Percentiles rank a stretch among this genome's conserved stretches.
Conservation (phyloP, 2,888 invertebrate species). For the Octonoba sinensis region DNA sequence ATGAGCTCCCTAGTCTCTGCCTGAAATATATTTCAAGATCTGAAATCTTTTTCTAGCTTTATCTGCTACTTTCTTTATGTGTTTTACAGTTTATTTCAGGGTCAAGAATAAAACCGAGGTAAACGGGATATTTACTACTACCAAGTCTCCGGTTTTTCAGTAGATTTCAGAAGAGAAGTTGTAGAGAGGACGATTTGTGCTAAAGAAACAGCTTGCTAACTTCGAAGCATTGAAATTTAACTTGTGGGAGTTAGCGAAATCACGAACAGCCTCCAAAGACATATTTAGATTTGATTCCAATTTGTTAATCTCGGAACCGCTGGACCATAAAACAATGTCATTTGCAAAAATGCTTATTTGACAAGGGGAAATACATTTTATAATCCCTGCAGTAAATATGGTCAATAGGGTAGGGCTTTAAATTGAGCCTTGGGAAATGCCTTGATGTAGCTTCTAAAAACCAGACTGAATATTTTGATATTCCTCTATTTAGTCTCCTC, state of each 20-base stretch:
- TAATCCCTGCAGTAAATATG: too few relatives aligned
- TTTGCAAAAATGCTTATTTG: not conserved
- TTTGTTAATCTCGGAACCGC: not conserved
- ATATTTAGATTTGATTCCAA: not conserved
- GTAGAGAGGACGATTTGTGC: not conserved
- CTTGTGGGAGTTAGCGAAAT: conserved; percentile 1
- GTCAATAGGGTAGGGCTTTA: too few relatives aligned
- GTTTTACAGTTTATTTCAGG: not conserved
- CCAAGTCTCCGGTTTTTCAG: too few relatives aligned
- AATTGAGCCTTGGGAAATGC: too few relatives aligned
- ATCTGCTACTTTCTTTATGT: not conserved
- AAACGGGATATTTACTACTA: not conserved
- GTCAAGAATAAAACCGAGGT: not conserved
- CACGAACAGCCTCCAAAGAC: conserved; percentile 6
- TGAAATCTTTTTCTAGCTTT: not conserved
- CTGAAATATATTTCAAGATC: not conserved
- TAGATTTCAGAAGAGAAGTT: conserved; percentile 4
- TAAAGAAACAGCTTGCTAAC: not conserved
- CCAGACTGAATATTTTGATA: too few relatives aligned
- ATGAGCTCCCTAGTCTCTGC: not conserved
- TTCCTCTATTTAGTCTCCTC: too few relatives aligned
- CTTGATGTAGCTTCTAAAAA: too few relatives aligned
- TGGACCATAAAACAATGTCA: conserved; percentile 4
- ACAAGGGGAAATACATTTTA: not conserved
- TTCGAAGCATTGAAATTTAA: conserved; percentile 5